Base-by-base conservation (phyloP, 2,888 invertebrate species). In the Diloba caeruleocephala region DNA sequence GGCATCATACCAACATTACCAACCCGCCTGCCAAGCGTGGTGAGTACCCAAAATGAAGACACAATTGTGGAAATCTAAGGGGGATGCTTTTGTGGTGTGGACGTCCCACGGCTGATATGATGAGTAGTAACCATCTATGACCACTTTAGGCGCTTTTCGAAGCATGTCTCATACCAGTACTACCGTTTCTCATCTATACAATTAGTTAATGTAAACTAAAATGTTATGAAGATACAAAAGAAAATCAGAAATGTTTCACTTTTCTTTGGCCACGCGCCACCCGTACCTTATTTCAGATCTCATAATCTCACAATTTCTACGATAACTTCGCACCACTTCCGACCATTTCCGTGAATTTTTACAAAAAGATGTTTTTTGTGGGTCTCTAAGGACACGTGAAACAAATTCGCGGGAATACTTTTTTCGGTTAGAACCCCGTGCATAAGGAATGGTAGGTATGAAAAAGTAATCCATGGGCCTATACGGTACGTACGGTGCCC, bases 311-410 rank as follows among this genome's bases (percentile, higher is more conserved):
- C 48, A 44, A 46, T 59, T 59, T 25, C 12, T 33, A 23, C 37
- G 52, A 50, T 48, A 55, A 59, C 52, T 41, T 42, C 13, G 36
- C 34, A 55, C 48, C 41, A 26, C 57, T 68, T 46, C 39, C 37
- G 15, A 43, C 38, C 53, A 68, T 55, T 61, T 58, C 48, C 57
- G 29, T 54, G 44, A 61, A 61, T 49, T 61, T 65, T 58, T 51
- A 32, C 58, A 58, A 43, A 65, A 62, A 58, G 31, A 51, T 31
- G 26, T 37, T 51, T 36, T 46, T 69, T 44, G 43, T 38, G 19
- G 8, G 29, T 56, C 56, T 53, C 62, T 0, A 14, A 46, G 62
- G 69, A 56, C 51, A 55, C 32, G 42, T 34, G 36, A 44, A 62
- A 56, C 32, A 44, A 48, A 69, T 68, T 65, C 34, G 29, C 23